Evolutionary conservation across 1,140 invertebrate genomes (phyloP).

Genomic region (Pseudobourletiella spinata): DNA sequence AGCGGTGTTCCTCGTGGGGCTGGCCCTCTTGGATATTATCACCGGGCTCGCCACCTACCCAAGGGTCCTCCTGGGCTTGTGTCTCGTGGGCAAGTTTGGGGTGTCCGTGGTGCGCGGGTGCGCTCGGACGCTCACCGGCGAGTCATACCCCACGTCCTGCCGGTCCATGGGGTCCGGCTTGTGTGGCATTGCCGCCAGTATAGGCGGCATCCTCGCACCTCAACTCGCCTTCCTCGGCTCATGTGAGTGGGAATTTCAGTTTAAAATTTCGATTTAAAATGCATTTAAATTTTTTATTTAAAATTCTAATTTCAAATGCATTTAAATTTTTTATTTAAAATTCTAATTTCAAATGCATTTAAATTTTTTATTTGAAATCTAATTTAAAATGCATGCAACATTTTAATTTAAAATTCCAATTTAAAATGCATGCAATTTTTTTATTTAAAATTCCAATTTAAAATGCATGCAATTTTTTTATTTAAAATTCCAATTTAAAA

Average conservation of each 20-base stretch:
- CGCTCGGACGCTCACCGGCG: slow-evolving; percentile 10
- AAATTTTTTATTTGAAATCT: no score
- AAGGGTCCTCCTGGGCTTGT: neutral
- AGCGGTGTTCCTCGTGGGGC: slow-evolving; percentile 17
- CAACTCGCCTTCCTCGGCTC: slow-evolving; percentile 24
- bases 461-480: no score
- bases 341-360: no score
- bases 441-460: no score
- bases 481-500: no score
- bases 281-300: no score
- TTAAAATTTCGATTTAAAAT: no score
- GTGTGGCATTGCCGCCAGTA: slow-evolving; percentile 11
- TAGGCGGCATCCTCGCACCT: slow-evolving; percentile 21
- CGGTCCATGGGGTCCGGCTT: slow-evolving; percentile 20
- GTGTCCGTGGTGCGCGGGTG: slow-evolving; percentile 2
- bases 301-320: no score
- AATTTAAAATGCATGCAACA: no score
- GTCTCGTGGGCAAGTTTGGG: slow-evolving; percentile 15
- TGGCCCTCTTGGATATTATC: slow-evolving; percentile 24
- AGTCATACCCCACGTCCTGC: slow-evolving; percentile 21
- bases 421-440: no score
- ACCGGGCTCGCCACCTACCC: neutral
- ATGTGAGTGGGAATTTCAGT: neutral
- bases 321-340: no score
- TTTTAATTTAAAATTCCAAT: no score